Percentiles rank a stretch among this genome's conserved stretches.
Evolutionary conservation across 2,113 vertebrate genomes (phyloP).

Genomic region (Nibea albiflora): DNA sequence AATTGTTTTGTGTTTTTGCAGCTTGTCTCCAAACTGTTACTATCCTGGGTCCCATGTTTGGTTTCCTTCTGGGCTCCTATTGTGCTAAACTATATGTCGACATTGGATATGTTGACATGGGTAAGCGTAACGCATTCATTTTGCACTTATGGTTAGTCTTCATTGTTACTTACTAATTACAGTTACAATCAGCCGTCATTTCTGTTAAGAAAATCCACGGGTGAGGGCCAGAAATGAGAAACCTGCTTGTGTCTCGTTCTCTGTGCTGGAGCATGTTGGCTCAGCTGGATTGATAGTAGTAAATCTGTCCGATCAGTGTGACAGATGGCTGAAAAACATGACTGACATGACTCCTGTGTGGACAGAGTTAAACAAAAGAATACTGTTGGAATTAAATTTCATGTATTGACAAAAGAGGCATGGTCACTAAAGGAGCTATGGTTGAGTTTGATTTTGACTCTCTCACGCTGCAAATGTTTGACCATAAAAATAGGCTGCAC

Average conservation of each 20-base stretch:
- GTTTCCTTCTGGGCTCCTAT: conserved; percentile 87
- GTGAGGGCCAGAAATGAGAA: too few relatives aligned
- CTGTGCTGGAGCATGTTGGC: too few relatives aligned
- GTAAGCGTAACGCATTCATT: conserved; percentile 57
- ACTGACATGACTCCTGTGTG: too few relatives aligned
- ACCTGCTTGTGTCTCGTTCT: too few relatives aligned
- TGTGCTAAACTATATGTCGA: conserved; percentile 92
- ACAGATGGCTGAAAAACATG: too few relatives aligned
- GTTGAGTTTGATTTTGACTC: conserved; percentile 12
- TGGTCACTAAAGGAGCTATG: background rate
- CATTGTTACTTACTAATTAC: background rate
- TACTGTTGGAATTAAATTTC: background rate
- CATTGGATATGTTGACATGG: conserved; percentile 89
- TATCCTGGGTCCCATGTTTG: conserved; percentile 89
- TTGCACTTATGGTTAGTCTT: background rate
- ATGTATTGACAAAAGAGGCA: background rate
- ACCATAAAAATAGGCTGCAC: conserved; percentile 7
- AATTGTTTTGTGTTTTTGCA: conserved; percentile 63
- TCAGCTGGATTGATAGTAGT: too few relatives aligned
- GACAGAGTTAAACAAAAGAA: too few relatives aligned
- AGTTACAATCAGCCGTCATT: too few relatives aligned
- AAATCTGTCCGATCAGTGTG: too few relatives aligned
- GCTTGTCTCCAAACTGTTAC: conserved; percentile 87
- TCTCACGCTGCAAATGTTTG: conserved; percentile 15
- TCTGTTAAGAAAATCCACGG: too few relatives aligned